phyloP scores from a whole-genome alignment of 2,797 vertebrate genomes.

The Tokudaia tokunoshimensis region DNA sequence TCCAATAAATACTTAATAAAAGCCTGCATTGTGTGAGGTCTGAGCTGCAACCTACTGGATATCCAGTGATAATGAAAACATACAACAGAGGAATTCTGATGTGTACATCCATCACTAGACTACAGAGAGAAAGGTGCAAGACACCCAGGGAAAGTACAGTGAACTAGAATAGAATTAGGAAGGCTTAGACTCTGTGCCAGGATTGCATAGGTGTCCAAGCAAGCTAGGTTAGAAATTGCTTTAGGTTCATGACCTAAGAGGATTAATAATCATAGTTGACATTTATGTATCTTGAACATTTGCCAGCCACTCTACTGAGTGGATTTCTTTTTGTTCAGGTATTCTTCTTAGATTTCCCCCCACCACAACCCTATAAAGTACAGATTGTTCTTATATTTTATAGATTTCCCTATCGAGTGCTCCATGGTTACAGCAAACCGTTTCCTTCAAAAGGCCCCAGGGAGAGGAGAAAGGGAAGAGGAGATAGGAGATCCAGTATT shows the following conservation, averaged over 20 bases:
- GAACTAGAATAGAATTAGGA: background rate
- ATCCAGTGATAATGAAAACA: too few species aligned
- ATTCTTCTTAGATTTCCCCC: background rate
- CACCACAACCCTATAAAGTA: background rate
- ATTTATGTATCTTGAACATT: background rate
- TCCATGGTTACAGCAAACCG: background rate
- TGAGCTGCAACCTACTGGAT: background rate
- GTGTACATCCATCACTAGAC: rapidly evolving
- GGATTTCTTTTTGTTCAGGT: background rate
- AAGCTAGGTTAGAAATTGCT: background rate
- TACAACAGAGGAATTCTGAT: background rate
- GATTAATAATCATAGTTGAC: background rate
- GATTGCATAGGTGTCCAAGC: background rate
- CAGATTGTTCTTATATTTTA: background rate
- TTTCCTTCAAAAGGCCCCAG: background rate
- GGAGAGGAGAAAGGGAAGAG: background rate
- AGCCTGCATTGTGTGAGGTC: background rate
- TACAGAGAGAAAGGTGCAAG: background rate
- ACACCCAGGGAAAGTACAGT: rapidly evolving
- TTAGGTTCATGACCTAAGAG: background rate
- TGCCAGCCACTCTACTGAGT: background rate
- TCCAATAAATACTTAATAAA: slow-evolving; percentile 5
- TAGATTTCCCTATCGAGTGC: background rate
- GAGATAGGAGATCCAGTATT: background rate
- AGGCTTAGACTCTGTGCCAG: rapidly evolving